These are phyloP conservation scores for Atta texana DNA, from an alignment of 1,140 invertebrate genomes.

Conservation along the genomic window DNA sequence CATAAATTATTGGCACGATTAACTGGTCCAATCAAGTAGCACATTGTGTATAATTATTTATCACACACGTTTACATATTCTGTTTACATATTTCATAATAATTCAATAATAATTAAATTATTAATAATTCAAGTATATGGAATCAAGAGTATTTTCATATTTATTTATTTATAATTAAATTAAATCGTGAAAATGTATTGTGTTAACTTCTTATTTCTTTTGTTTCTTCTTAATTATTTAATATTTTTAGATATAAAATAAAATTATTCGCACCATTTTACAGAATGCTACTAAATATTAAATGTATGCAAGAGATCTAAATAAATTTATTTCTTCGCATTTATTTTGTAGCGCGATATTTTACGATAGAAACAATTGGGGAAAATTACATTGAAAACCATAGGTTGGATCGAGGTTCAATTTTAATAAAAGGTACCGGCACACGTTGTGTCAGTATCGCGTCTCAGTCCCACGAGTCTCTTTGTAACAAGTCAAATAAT, in stretches of 20 bases:
- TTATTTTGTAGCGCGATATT: conserved; percentile 1
- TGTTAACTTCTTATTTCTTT: not conserved
- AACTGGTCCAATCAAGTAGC: not conserved
- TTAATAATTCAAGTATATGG: too few relatives aligned
- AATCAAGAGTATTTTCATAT: not conserved
- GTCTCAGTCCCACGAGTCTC: conserved; percentile 59
- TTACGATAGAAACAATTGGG: conserved; percentile 2
- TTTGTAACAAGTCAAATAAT: conserved; percentile 62
- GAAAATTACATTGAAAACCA: conserved; percentile 18
- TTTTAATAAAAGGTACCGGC: conserved; percentile 53
- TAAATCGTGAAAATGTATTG: not conserved
- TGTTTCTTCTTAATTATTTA: not conserved
- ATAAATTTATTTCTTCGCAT: not conserved
- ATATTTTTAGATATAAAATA: not conserved
- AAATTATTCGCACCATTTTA: not conserved
- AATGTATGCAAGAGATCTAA: not conserved
- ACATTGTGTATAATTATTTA: conserved; percentile 1
- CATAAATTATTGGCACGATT: conserved; percentile 19
- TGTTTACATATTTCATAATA: not conserved
- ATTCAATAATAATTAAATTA: not conserved
- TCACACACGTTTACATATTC: not conserved
- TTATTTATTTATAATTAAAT: not conserved
- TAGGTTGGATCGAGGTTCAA: conserved; percentile 42
- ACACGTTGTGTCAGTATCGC: conserved; percentile 31
- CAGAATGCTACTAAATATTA: not conserved